Evolutionary conservation across 1,140 invertebrate species (phyloP).

Genomic region (Littorina saxatilis): DNA sequence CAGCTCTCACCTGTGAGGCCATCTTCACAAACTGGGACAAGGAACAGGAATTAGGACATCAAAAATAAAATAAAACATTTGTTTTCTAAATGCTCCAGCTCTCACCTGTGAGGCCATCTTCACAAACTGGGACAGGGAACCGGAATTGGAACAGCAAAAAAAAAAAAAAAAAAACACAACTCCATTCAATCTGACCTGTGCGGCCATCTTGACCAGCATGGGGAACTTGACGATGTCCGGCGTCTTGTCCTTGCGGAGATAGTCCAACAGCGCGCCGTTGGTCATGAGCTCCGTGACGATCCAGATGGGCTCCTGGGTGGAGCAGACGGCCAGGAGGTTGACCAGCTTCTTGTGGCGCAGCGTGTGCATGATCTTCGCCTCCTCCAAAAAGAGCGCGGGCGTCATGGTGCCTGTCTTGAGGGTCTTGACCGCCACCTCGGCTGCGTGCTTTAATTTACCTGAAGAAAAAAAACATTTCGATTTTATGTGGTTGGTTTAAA

Average conservation of each 20-base stretch:
- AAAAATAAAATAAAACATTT: too few relatives aligned
- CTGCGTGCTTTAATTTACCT: conserved; percentile 91
- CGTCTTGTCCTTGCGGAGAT: conserved; percentile 81
- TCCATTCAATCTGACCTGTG: neutral
- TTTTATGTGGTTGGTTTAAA: too few relatives aligned
- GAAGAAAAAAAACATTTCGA: conserved; percentile 22
- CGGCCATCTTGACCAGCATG: conserved; percentile 14
- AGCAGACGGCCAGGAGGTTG: conserved; percentile 98
- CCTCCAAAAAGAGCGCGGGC: conserved; percentile 96
- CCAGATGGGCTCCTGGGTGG: conserved; percentile 98
- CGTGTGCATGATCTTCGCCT: conserved; percentile 99
- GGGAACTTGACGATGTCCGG: conserved; percentile 73
- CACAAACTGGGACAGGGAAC: neutral
- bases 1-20: too few relatives aligned
- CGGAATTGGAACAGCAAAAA: neutral
- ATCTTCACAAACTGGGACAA: too few relatives aligned
- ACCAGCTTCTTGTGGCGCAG: conserved; percentile 95
- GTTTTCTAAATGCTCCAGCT: too few relatives aligned
- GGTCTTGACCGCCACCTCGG: conserved; percentile 97
- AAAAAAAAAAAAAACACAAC: neutral
- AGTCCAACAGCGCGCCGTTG: conserved; percentile 93
- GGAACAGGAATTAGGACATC: too few relatives aligned
- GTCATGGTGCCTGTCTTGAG: conserved; percentile 97
- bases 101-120: too few relatives aligned
- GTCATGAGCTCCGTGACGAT: conserved; percentile 99